Evolutionary conservation across 2,888 invertebrate species (phyloP).

Genomic region (Aspidiotus destructor): DNA sequence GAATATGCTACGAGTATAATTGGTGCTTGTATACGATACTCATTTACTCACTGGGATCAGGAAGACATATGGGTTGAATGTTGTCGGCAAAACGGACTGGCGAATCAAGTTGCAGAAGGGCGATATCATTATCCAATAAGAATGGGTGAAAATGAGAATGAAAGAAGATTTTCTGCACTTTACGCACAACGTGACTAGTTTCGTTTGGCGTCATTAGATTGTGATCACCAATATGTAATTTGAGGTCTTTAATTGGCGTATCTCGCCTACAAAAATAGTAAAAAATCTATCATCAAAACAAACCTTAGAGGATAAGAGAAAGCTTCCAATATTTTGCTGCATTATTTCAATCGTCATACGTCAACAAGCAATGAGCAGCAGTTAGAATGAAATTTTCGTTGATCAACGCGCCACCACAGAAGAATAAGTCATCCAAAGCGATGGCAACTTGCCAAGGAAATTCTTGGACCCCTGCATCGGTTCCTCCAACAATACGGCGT

Average conservation of each 20-base stretch:
- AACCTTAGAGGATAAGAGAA: too few species aligned
- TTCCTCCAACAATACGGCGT: conserved; percentile 41
- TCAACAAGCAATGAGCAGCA: conserved; percentile 42
- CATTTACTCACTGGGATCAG: conserved; percentile 39
- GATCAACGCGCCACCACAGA: conserved; percentile 43
- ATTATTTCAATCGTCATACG: conserved; percentile 38
- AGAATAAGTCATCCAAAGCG: conserved; percentile 41
- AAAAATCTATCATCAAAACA: background rate
- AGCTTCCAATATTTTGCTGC: too few species aligned
- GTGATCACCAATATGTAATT: conserved; percentile 40
- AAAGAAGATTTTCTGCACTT: conserved; percentile 40
- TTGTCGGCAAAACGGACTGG: conserved; percentile 40
- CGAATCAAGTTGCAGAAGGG: conserved; percentile 40
- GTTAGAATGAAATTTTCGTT: conserved; percentile 41
- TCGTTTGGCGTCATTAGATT: conserved; percentile 41
- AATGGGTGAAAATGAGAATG: conserved; percentile 43
- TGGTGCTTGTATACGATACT: too few species aligned
- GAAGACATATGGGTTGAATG: conserved; percentile 42
- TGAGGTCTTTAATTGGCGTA: conserved; percentile 39
- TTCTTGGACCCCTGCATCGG: conserved; percentile 40
- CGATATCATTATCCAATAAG: conserved; percentile 43
- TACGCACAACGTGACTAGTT: conserved; percentile 39
- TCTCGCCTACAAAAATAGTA: conserved; percentile 37
- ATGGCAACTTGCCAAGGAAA: conserved; percentile 43
- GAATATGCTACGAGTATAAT: too few species aligned